Evolutionary conservation across 2,113 vertebrate species (phyloP), one percentile per base, ranked within the genome.

Genomic region (Coryphaenoides rupestris): DNA sequence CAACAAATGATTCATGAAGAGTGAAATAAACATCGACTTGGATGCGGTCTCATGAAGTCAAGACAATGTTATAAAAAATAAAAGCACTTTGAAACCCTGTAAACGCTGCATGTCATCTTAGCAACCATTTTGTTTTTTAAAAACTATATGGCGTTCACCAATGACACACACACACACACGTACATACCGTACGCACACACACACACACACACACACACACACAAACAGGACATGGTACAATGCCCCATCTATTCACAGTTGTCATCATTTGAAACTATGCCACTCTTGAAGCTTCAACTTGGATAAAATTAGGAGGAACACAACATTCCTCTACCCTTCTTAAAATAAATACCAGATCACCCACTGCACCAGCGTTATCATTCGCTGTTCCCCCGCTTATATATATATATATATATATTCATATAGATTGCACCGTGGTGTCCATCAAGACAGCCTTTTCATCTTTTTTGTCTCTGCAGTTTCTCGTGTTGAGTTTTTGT

Each of bases 61-160:
- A 50, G 47, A 87, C 76, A 73, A 84, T 73, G 69, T 79, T 82
- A 65, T 81, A 75, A 78, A 85, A 86, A 86, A 83, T 82, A 81
- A 85, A 88, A 82, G 77, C 84, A 87, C 70, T 82, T 81, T 70
- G 85, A 67, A 66, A 83, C 76, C 79, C 77, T 83, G 85, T 84
- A 80, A 84, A 81, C 58, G 6, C 47, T n/a, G 55, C 73, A 62
- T 17, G 21, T 58, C 19, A 17, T 61, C 58, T 28, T 33, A 52
- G 62, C 68, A 56, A 23, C 28, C 58, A 62, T 17, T 14, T 53
- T 28, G 21, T 40, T 40, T 40, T 40, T 40, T 40, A 40, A 40
- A 40, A 40, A 60, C 33, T 52, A 60, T 71, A 68, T 79, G 75
- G 66, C 72, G 70, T 65, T 56, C n/a, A 64, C 52, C 52, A 65